Evolutionary conservation across 2,113 vertebrate genomes (phyloP).

Genomic region (Chloropsis hardwickii): DNA sequence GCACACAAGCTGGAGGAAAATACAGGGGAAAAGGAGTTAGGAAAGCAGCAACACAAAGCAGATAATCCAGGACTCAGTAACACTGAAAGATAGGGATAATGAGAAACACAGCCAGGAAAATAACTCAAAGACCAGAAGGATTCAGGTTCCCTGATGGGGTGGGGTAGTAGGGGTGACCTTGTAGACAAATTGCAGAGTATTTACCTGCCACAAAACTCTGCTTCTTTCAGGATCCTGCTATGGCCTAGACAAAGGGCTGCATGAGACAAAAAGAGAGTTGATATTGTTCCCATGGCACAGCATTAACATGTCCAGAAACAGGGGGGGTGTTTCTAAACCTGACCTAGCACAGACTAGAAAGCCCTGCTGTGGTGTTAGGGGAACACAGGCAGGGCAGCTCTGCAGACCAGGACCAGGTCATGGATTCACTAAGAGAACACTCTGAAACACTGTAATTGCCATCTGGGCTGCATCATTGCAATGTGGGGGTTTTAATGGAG

Average conservation of each 20-base stretch:
- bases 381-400: neutral
- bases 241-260: neutral
- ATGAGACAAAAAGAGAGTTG: neutral
- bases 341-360: neutral
- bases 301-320: neutral
- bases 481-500: constrained; percentile 44
- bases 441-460: constrained; percentile 45
- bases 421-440: neutral
- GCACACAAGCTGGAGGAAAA: neutral
- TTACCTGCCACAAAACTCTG: neutral
- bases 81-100: neutral
- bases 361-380: neutral
- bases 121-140: neutral
- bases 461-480: constrained; percentile 36
- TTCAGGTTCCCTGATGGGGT: neutral
- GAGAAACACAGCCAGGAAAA: neutral
- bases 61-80: neutral
- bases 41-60: neutral
- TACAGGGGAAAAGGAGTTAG: neutral
- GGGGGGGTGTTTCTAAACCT: neutral
- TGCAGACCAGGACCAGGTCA: neutral
- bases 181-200: neutral
- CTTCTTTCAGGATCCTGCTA: neutral
- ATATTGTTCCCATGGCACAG: neutral
- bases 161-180: neutral